Percentiles rank a stretch among this genome's conserved stretches.
Conservation (phyloP, 1,140 invertebrate genomes). For the Lordiphosa collinella region DNA sequence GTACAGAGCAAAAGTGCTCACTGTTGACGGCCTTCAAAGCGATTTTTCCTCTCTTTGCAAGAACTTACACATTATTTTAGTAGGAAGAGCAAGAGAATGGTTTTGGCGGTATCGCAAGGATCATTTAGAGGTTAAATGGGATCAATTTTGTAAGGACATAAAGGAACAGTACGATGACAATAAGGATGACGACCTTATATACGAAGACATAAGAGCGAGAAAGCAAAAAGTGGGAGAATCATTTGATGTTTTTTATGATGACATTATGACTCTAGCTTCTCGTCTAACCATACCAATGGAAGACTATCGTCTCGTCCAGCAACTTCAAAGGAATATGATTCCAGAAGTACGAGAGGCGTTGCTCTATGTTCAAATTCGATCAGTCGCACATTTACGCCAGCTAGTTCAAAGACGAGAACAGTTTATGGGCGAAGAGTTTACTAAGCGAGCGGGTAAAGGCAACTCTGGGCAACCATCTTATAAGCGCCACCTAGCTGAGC, state of each 20-base stretch:
- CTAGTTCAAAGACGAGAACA: no score
- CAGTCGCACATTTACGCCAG: no score
- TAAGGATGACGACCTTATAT: background rate
- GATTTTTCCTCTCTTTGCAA: background rate
- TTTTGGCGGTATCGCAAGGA: slow-evolving; percentile 3
- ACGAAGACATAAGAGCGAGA: background rate
- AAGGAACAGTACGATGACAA: background rate
- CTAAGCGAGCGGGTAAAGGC: no score
- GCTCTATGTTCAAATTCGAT: no score
- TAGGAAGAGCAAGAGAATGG: background rate
- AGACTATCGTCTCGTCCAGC: background rate
- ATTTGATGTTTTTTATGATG: background rate
- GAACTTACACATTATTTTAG: background rate
- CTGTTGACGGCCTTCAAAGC: no score
- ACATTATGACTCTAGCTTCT: background rate
- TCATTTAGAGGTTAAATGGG: background rate
- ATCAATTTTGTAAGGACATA: background rate
- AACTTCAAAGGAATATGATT: no score
- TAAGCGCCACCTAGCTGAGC: no score
- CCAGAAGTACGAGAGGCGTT: no score
- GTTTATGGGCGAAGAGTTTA: no score
- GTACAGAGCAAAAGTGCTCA: no score
- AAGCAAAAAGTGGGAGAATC: slow-evolving; percentile 1
- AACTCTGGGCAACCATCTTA: no score
- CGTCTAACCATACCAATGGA: background rate